phyloP scores from a whole-genome alignment of 2,113 vertebrate genomes.

The Alaudala cheleensis region DNA sequence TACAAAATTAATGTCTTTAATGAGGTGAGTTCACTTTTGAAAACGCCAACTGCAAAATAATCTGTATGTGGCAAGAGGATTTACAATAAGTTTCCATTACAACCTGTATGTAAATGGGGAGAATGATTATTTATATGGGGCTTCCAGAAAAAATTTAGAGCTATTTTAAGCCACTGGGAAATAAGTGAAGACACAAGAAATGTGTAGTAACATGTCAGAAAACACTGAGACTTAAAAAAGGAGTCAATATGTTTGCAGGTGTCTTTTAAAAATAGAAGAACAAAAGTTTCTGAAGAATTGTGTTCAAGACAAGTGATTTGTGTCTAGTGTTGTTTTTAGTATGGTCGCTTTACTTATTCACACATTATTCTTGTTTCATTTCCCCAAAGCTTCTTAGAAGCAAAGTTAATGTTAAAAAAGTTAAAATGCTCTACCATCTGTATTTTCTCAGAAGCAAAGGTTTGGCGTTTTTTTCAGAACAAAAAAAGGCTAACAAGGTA shows the following conservation, averaged over 20 bases:
- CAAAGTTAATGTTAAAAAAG: not conserved
- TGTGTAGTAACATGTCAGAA: not conserved
- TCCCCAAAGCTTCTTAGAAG: not conserved
- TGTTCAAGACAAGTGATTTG: not conserved
- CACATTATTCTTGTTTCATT: not conserved
- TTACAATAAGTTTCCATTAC: not conserved
- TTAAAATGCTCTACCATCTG: not conserved
- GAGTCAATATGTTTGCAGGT: not conserved
- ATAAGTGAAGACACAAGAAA: not conserved
- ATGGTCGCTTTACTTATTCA: rapidly evolving
- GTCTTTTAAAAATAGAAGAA: not conserved
- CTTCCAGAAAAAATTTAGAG: not conserved
- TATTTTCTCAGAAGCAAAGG: not conserved
- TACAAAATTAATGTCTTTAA: not conserved
- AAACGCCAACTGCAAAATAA: not conserved
- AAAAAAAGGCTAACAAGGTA: not conserved
- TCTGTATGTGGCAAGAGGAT: not conserved
- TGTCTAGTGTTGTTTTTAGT: not conserved
- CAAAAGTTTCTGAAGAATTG: not conserved
- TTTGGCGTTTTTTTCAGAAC: not conserved
- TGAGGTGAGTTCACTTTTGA: not conserved
- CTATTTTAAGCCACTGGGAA: not conserved
- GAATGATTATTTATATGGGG: not conserved
- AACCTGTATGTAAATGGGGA: not conserved
- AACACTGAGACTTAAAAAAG: not conserved